Percentiles rank a stretch among this genome's conserved stretches.
phyloP scores from a whole-genome alignment of 2,113 vertebrate species.

The Thermophis baileyi region DNA sequence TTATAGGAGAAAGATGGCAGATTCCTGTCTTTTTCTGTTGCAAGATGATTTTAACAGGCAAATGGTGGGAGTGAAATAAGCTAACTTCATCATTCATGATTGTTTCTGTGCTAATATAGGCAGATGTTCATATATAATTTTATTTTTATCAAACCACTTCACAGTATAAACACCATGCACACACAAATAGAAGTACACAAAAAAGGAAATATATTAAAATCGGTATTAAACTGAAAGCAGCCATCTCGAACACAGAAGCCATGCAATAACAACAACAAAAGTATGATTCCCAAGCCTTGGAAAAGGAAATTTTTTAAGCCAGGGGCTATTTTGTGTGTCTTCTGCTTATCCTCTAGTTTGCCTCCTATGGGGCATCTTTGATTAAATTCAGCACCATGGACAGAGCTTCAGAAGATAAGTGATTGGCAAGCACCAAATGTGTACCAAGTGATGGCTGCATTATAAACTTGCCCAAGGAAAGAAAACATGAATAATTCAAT shows the following conservation, averaged over 20 bases:
- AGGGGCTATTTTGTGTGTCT: not conserved
- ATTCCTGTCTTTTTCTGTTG: not conserved
- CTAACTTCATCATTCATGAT: not conserved
- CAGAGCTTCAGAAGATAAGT: not conserved
- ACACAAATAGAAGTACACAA: not conserved
- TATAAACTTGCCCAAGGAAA: not conserved
- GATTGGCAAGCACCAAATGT: not conserved
- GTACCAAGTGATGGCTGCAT: not conserved
- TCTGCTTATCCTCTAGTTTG: not conserved
- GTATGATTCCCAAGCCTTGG: not conserved
- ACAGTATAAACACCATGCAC: not conserved
- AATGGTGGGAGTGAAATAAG: not conserved
- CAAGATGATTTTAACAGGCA: not conserved
- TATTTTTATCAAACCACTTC: not conserved
- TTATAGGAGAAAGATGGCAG: not conserved
- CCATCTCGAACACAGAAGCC: not conserved
- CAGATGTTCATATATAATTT: not conserved
- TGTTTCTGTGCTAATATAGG: not conserved
- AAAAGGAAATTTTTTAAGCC: not conserved
- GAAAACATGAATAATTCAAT: slow-evolving; percentile 48
- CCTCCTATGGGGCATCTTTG: not conserved
- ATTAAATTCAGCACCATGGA: not conserved
- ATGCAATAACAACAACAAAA: not conserved
- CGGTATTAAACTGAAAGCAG: not conserved
- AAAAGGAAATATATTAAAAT: not conserved